phyloP scores from a whole-genome alignment of 37 sponge, comb jelly and placozoan genomes.

The Tethya wilhelma region DNA sequence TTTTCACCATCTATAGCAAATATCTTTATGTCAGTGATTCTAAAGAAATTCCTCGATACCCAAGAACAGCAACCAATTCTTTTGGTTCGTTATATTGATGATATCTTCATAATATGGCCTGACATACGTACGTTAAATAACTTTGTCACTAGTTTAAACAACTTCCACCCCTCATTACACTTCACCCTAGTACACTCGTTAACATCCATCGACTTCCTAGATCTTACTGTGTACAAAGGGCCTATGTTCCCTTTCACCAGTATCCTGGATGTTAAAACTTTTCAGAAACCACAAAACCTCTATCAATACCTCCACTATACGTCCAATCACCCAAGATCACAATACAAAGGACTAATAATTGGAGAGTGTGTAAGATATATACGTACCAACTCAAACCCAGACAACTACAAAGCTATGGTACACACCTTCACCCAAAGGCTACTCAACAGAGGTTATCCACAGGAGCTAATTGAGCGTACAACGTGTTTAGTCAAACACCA shows the following conservation, averaged over 20 bases:
- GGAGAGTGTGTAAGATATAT: slow-evolving; percentile 38
- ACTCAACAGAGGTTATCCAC: slow-evolving; percentile 17
- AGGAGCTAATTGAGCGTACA: neutral
- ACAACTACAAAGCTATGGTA: neutral
- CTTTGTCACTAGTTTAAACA: slow-evolving; percentile 14
- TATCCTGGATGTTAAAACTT: slow-evolving; percentile 16
- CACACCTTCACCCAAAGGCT: slow-evolving; percentile 17
- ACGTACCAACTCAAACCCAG: slow-evolving; percentile 6
- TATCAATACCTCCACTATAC: slow-evolving; percentile 39
- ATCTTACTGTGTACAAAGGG: slow-evolving; percentile 25
- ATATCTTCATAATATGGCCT: slow-evolving; percentile 51
- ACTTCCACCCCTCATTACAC: slow-evolving; percentile 2
- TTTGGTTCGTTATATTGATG: slow-evolving; percentile 45
- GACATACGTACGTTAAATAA: neutral
- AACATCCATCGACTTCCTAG: slow-evolving; percentile 3
- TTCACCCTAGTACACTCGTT: slow-evolving; percentile 3
- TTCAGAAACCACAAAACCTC: slow-evolving; percentile 30
- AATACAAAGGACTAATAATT: slow-evolving; percentile 4
- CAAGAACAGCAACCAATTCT: slow-evolving; percentile 17
- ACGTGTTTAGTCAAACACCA: neutral
- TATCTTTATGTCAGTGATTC: slow-evolving; percentile 25
- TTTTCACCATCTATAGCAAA: slow-evolving; percentile 46
- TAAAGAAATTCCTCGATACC: neutral
- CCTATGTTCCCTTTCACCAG: neutral
- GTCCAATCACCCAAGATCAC: slow-evolving; percentile 13